These are phyloP conservation scores for Platyscapa corneri DNA, from an alignment of 1,140 invertebrate species.

Conservation along the genomic window DNA sequence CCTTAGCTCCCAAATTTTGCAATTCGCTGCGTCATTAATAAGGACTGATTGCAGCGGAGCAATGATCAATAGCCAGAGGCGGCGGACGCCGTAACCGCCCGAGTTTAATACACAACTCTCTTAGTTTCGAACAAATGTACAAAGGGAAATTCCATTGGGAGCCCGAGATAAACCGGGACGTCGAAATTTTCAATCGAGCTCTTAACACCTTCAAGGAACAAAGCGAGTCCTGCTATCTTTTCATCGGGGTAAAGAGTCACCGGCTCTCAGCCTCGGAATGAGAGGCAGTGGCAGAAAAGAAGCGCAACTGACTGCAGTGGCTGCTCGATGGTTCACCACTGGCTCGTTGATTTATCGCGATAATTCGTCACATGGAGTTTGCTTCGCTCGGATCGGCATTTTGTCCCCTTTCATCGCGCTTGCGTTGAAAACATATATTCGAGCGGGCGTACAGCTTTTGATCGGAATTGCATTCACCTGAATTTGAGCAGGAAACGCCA, in stretches of 20 bases:
- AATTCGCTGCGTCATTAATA: not conserved
- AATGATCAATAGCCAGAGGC: not conserved
- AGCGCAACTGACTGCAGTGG: not conserved
- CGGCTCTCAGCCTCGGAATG: not conserved
- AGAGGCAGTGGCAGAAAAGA: not conserved
- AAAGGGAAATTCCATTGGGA: not conserved
- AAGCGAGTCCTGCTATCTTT: not conserved
- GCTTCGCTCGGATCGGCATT: not conserved
- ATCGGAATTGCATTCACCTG: conserved; percentile 46
- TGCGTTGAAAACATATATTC: conserved; percentile 26
- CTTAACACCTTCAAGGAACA: conserved; percentile 15
- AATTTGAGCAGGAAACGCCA: not conserved
- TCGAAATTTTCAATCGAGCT: conserved; percentile 34
- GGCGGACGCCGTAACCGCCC: not conserved
- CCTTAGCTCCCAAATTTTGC: not conserved
- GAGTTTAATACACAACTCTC: not conserved
- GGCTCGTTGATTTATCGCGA: conserved; percentile 20
- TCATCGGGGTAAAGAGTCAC: not conserved
- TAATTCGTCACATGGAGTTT: conserved; percentile 34
- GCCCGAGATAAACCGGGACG: not conserved
- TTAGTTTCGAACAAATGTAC: conserved; percentile 6
- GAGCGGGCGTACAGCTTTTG: not conserved
- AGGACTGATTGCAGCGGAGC: conserved; percentile 5
- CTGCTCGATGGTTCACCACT: not conserved
- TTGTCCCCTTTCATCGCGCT: not conserved